These are phyloP conservation scores for Euplexia lucipara DNA, from an alignment of 2,888 invertebrate species.

Conservation along the genomic window DNA sequence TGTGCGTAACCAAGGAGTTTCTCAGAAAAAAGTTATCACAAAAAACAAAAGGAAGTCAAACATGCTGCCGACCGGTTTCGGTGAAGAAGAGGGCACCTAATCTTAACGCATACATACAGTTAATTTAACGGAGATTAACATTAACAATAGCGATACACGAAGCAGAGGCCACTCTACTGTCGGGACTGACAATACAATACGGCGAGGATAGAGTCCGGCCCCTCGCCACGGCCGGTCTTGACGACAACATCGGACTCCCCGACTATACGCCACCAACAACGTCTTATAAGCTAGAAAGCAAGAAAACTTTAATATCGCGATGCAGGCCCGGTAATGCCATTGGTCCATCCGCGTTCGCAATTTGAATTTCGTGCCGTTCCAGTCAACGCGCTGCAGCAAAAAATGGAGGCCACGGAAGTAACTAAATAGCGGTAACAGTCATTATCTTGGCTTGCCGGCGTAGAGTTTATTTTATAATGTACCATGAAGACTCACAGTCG, in stretches of 20 bases:
- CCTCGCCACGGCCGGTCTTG: slow-evolving; percentile 89
- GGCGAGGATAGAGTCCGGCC: slow-evolving; percentile 89
- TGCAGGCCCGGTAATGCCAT: slow-evolving; percentile 75
- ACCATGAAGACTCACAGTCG: slow-evolving; percentile 32
- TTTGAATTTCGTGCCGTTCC: slow-evolving; percentile 82
- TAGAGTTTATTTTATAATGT: slow-evolving; percentile 40
- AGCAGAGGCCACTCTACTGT: slow-evolving; percentile 89
- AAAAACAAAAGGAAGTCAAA: slow-evolving; percentile 88
- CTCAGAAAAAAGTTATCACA: background rate
- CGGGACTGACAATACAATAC: slow-evolving; percentile 75
- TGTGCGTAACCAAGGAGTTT: background rate
- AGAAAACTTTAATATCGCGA: slow-evolving; percentile 80
- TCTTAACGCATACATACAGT: slow-evolving; percentile 91
- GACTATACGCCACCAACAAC: background rate
- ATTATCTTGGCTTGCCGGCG: slow-evolving; percentile 47
- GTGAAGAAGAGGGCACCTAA: slow-evolving; percentile 90
- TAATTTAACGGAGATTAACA: slow-evolving; percentile 89
- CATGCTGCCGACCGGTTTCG: slow-evolving; percentile 87
- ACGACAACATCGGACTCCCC: slow-evolving; percentile 90
- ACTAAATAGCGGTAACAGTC: slow-evolving; percentile 60
- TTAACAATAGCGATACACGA: slow-evolving; percentile 90
- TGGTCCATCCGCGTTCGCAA: slow-evolving; percentile 72
- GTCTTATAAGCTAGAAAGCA: slow-evolving; percentile 68
- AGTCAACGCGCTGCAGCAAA: slow-evolving; percentile 80
- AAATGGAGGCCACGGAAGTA: slow-evolving; percentile 66